Evolutionary conservation across 1,140 invertebrate species (phyloP), one percentile per base, ranked within the genome.

Genomic region (Neelides sp.): DNA sequence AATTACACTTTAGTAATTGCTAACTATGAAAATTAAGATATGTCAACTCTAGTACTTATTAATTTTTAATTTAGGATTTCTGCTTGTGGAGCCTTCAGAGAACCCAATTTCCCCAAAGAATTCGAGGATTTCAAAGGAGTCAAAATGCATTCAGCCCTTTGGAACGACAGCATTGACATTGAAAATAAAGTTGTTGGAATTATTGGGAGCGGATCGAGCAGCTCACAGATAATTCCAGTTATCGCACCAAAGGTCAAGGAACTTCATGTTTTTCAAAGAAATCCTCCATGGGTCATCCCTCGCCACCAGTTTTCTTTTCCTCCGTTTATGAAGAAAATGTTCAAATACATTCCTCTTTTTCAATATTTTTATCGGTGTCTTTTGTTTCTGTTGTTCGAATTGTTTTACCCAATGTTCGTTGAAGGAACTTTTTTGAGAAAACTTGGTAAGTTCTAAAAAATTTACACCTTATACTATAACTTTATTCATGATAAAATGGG

Each of bases 141-240:
- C 19, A 47, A 51, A 23, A 36, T 50, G 28, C 51, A 51, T 22
- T 46, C 52, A 22, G 36, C 45, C 3, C 8, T 30, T 28, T 58
- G 56, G 56, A 41, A 58, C 24, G 15, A 35, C 2, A 17, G 28
- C 2, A 26, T 54, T 5, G 24, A 50, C 7, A 28, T 50, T 28
- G 34, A 58, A 28, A 27, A 50, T 19, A 52, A 59, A 47, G 20
- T 19, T 0, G 57, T 59, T 4, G 57, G 30, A 12, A 32, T 59
- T 0, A 39, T 59, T 3, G 57, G 57, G 2, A 55, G 37, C 20
- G 57, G 57, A 19, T 45, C 53, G 0, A 53, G 35, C 42, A 50
- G 53, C 3, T 27, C 55, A 4, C 57, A 59, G 40, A 42, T 59
- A 8, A 44, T 59, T 20, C 53, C 53, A 23, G 32, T 26, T 7